Percentiles rank a stretch among this genome's conserved stretches.
Conservation (phyloP, 2,797 vertebrate species). For the Diceros bicornis region DNA sequence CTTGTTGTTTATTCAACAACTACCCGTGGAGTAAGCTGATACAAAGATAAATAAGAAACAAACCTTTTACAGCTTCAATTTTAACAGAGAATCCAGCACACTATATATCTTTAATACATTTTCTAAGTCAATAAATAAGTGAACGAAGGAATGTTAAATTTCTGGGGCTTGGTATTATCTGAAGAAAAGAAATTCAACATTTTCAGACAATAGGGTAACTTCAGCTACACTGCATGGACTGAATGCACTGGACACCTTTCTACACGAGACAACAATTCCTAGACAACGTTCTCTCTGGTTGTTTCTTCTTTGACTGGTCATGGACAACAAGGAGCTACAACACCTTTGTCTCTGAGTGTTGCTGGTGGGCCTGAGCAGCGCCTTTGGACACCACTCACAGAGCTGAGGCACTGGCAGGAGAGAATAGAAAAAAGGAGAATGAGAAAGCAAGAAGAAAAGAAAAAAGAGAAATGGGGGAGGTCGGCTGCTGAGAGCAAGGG, state of each 20-base stretch:
- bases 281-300: neutral
- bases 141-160: neutral
- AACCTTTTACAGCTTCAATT: neutral
- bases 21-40: slow-evolving; percentile 12
- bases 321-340: neutral
- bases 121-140: slow-evolving; percentile 37
- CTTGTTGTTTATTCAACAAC: slow-evolving; percentile 37
- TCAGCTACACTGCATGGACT: neutral
- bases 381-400: neutral
- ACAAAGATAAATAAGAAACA: slow-evolving; percentile 33
- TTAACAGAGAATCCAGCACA: neutral
- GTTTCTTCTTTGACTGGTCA: neutral
- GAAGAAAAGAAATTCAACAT: neutral
- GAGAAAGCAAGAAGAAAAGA: neutral
- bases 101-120: neutral
- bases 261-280: neutral
- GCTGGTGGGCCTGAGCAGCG: neutral
- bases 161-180: neutral
- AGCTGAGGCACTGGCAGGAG: neutral
- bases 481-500: neutral
- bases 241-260: neutral
- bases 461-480: neutral
- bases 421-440: neutral
- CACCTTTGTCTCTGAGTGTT: neutral
- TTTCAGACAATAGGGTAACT: neutral